These are phyloP conservation scores for Patella ulyssiponensis DNA, from an alignment of 2,888 invertebrate genomes.

Conservation along the genomic window DNA sequence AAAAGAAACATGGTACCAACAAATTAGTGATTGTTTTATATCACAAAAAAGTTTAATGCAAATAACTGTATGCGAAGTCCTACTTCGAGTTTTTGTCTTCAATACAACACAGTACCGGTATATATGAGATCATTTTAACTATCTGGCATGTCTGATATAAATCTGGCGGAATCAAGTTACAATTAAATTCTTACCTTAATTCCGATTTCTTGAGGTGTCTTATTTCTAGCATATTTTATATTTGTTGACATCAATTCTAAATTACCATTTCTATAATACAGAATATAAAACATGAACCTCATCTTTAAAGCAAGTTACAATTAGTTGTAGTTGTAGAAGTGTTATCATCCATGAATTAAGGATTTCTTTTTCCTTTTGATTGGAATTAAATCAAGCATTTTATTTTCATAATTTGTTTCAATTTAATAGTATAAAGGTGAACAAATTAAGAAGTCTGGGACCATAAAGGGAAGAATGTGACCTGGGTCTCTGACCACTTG, in stretches of 20 bases:
- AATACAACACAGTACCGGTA: background rate
- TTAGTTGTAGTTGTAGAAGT: too few relatives aligned
- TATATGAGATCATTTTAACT: background rate
- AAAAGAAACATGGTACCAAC: too few relatives aligned
- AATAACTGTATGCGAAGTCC: background rate
- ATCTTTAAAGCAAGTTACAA: too few relatives aligned
- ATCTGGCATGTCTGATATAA: background rate
- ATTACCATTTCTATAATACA: slow-evolving; percentile 68
- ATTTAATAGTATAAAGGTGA: too few relatives aligned
- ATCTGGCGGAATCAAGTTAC: background rate
- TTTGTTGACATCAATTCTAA: slow-evolving; percentile 72
- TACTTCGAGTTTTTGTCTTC: too few relatives aligned
- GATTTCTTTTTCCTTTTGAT: too few relatives aligned
- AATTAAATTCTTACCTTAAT: slow-evolving; percentile 63
- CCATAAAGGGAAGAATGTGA: too few relatives aligned
- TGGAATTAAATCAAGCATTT: too few relatives aligned
- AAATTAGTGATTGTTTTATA: too few relatives aligned
- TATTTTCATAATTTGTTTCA: too few relatives aligned
- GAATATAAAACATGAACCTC: background rate
- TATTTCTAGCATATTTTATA: slow-evolving; percentile 72
- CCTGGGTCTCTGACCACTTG: background rate
- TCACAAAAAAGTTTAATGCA: background rate
- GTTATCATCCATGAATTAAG: too few relatives aligned
- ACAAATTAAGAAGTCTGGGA: too few relatives aligned
- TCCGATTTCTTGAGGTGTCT: slow-evolving; percentile 73